Base-by-base conservation (phyloP, 2,888 invertebrate genomes). In the Diarsia mendica region DNA sequence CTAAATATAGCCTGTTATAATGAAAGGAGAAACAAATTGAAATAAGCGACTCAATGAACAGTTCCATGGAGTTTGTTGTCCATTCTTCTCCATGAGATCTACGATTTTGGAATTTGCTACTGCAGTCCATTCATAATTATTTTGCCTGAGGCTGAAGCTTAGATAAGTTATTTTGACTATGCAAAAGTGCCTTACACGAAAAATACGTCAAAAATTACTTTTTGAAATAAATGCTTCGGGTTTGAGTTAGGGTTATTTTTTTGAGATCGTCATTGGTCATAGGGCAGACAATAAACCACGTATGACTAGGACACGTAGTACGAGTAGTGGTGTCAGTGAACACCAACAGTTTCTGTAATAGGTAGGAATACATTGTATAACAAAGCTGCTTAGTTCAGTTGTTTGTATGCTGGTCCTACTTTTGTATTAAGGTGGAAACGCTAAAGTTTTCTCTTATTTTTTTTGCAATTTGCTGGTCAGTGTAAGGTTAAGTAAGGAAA, bases 1-100 rank as follows among this genome's bases (percentile, higher is more conserved):
- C 28, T 74, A 58, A 58, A 49, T 72, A 64, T 28, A 72, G 10
- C 23, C 23, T 39, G 48, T 55, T 58, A 79, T 74, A 67, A n/a
- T 63, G 23, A n/a, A 61, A 55, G 44, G 15, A 46, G 66, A 28
- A 51, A 66, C 58, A 53, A 66, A 66, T 55, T 72, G 18, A 48
- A 49, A 72, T 44, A 46, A 28, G 9, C 33, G 13, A 8, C 6
- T 48, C 60, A 66, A 78, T 60, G 9, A 18, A 1, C 53, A 23
- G 44, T 11, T 60, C 20, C 8, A 39, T 39, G 8, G 39, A 39
- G 39, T 39, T 39, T 39, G 8, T 6, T 39, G 39, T 8, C 39
- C 6, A 39, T 39, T 39, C 39, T 39, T 39, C 39, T 39, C 39
- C 39, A 39, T 39, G 39, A 39, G 39, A 39, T 39, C 39, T 39